These are phyloP conservation scores for Takifugu ocellatus DNA, from an alignment of 2,797 vertebrate species.

Conservation along the genomic window DNA sequence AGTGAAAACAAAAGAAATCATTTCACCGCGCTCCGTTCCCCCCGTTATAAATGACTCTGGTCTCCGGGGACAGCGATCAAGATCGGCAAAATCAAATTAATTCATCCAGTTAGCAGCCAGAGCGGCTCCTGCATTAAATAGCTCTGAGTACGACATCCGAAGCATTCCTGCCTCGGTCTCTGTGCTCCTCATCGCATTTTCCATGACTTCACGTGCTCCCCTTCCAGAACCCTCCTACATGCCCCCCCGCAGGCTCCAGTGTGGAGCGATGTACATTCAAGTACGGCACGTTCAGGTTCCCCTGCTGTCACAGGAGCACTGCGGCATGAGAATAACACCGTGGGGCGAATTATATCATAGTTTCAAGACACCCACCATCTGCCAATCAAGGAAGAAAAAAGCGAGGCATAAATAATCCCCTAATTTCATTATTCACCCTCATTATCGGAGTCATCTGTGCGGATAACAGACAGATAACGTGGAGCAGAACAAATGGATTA, in stretches of 20 bases:
- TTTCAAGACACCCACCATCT: conserved; percentile 35
- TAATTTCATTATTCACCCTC: conserved; percentile 34
- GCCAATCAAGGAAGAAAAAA: conserved; percentile 47
- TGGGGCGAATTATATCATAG: conserved; percentile 42
- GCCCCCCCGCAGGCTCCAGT: conserved; percentile 24
- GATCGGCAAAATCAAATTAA: conserved; percentile 80
- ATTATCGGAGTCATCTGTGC: conserved; percentile 35
- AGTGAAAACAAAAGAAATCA: neutral
- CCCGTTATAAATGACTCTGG: conserved; percentile 69
- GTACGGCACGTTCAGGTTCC: conserved; percentile 17
- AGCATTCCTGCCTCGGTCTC: conserved; percentile 23
- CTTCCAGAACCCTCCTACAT: conserved; percentile 35
- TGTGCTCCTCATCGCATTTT: conserved; percentile 34
- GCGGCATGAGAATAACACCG: conserved; percentile 22
- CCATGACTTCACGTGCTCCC: conserved; percentile 28
- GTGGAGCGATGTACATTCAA: conserved; percentile 6
- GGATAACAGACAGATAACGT: conserved; percentile 26
- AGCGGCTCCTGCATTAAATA: conserved; percentile 77
- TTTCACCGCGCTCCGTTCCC: conserved; percentile 31
- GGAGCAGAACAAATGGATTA: conserved; percentile 27
- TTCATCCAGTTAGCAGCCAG: conserved; percentile 73
- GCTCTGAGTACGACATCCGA: conserved; percentile 72
- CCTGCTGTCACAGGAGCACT: conserved; percentile 20
- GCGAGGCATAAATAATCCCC: conserved; percentile 36
- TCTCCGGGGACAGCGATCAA: conserved; percentile 74